phyloP scores from a whole-genome alignment of 2,797 vertebrate genomes.

The Novumbra hubbsi region DNA sequence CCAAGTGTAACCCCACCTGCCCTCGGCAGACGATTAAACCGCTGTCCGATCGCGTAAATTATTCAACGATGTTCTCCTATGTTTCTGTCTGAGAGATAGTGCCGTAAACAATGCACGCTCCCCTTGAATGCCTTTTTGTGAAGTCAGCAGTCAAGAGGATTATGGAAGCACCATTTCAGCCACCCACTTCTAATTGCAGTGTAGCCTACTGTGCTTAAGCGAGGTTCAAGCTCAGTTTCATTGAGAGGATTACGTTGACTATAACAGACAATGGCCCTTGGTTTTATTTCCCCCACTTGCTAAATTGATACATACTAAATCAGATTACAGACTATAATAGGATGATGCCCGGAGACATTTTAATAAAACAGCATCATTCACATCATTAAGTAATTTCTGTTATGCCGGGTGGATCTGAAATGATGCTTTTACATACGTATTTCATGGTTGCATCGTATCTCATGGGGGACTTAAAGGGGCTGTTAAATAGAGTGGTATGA shows the following conservation, averaged over 20 bases:
- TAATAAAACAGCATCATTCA: conserved; percentile 20
- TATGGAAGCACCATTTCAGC: conserved; percentile 34
- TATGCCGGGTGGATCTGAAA: conserved; percentile 7
- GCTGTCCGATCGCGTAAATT: conserved; percentile 49
- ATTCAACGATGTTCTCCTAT: conserved; percentile 44
- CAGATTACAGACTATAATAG: conserved; percentile 6
- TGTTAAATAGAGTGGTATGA: conserved; percentile 33
- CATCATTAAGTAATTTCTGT: conserved; percentile 15
- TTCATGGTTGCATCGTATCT: conserved; percentile 22
- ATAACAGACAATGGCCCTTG: not conserved
- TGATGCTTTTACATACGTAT: conserved; percentile 27
- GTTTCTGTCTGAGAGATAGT: conserved; percentile 53
- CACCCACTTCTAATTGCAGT: conserved; percentile 32
- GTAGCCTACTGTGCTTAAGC: conserved; percentile 12
- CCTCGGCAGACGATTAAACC: conserved; percentile 44
- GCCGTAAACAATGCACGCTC: conserved; percentile 26
- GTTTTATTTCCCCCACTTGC: conserved; percentile 5
- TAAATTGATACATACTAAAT: not conserved
- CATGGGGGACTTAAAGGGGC: too few species aligned
- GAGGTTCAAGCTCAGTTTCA: not conserved
- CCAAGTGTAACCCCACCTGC: conserved; percentile 46
- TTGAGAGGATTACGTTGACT: conserved; percentile 40
- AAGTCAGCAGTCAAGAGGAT: conserved; percentile 41
- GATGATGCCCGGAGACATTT: conserved; percentile 6
- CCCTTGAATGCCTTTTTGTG: conserved; percentile 18